Evolutionary conservation across 2,888 invertebrate species (phyloP).

Genomic region (Acleris holmiana): DNA sequence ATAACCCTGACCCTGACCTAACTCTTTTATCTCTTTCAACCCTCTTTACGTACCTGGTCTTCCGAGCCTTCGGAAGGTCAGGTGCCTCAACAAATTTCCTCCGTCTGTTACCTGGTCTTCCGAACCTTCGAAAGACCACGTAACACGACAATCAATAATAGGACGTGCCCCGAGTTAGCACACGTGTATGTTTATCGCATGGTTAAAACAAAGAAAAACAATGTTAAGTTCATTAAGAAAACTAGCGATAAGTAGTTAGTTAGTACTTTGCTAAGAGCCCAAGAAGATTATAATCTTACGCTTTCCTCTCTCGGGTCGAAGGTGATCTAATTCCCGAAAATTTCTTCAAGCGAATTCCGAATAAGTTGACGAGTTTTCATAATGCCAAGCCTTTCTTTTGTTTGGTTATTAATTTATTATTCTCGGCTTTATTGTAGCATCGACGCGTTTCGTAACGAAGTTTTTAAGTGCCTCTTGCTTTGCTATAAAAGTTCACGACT

Average conservation of each 20-base stretch:
- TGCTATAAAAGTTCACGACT: conserved; percentile 39
- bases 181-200: background rate
- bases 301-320: conserved; percentile 1
- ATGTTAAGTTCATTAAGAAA: no score
- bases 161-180: no score
- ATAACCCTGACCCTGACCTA: no score
- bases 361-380: conserved; percentile 54
- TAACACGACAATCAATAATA: no score
- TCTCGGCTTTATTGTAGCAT: conserved; percentile 62
- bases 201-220: background rate
- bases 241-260: background rate
- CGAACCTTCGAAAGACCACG: no score
- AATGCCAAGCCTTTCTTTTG: conserved; percentile 56
- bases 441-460: conserved; percentile 55
- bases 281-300: no score
- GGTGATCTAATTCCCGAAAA: conserved; percentile 25
- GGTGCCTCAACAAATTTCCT: no score
- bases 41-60: no score
- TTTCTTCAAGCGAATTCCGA: conserved; percentile 43
- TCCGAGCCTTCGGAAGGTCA: no score
- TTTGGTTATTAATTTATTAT: conserved; percentile 71
- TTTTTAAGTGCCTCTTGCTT: conserved; percentile 57
- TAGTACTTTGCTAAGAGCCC: background rate
- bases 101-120: no score
- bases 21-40: no score